These are phyloP conservation scores for Xiphorhynchus erythropygius DNA, from an alignment of 2,797 vertebrate genomes.

Conservation along the genomic window DNA sequence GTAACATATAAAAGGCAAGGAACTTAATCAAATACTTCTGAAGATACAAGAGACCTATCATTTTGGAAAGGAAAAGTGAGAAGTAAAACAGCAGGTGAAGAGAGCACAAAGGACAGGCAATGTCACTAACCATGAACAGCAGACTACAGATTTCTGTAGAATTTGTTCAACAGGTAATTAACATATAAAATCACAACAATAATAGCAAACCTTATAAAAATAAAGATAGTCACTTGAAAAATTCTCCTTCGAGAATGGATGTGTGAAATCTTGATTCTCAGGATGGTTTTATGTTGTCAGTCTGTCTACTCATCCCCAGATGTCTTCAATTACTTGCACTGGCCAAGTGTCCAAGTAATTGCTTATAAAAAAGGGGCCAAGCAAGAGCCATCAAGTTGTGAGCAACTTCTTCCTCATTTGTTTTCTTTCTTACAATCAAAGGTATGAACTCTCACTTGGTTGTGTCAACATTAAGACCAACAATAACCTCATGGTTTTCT, in stretches of 20 bases:
- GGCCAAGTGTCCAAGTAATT: background rate
- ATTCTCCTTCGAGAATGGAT: background rate
- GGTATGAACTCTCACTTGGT: background rate
- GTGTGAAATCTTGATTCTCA: background rate
- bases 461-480: background rate
- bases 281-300: background rate
- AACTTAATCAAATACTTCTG: conserved; percentile 1
- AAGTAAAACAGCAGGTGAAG: background rate
- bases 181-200: background rate
- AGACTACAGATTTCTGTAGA: background rate
- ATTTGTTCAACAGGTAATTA: background rate
- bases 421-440: background rate
- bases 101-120: background rate
- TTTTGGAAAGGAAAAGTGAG: background rate
- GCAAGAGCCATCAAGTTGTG: background rate
- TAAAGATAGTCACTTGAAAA: background rate
- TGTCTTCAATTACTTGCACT: background rate
- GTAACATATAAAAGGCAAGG: background rate
- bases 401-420: background rate
- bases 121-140: background rate
- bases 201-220: background rate
- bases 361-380: background rate
- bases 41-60: background rate
- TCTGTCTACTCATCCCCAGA: background rate
- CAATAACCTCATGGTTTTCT: background rate